phyloP scores from a whole-genome alignment of 2,797 vertebrate genomes.

The Phylloscopus collybita region DNA sequence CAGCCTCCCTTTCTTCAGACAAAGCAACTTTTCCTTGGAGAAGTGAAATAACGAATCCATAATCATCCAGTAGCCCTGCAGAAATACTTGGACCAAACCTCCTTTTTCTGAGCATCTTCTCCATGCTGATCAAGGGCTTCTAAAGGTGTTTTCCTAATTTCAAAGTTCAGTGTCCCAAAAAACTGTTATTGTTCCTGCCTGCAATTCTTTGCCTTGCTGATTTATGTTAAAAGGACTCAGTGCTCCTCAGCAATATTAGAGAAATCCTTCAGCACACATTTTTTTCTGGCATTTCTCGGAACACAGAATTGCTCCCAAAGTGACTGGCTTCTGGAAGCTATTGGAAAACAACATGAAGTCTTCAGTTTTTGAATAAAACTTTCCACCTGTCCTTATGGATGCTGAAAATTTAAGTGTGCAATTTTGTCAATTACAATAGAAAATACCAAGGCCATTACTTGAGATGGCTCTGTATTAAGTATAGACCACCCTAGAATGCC shows the following conservation, averaged over 20 bases:
- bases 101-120: not conserved
- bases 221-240: slow-evolving; percentile 5
- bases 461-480: not conserved
- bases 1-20: not conserved
- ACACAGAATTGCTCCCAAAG: slow-evolving; percentile 47
- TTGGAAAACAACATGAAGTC: slow-evolving; percentile 33
- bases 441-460: slow-evolving; percentile 29
- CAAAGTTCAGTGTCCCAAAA: not conserved
- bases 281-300: slow-evolving; percentile 39
- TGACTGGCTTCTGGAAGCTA: slow-evolving; percentile 47
- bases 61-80: not conserved
- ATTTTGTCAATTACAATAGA: slow-evolving; percentile 50
- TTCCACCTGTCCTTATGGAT: slow-evolving; percentile 64
- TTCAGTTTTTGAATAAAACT: slow-evolving; percentile 45
- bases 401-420: slow-evolving; percentile 37
- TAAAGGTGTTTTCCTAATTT: slow-evolving; percentile 19
- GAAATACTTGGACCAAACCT: not conserved
- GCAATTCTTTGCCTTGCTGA: not conserved
- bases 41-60: not conserved
- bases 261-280: slow-evolving; percentile 33
- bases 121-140: not conserved
- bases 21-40: not conserved
- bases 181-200: not conserved
- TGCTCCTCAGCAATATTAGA: not conserved
- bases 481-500: not conserved